Percentiles rank a stretch among this genome's conserved stretches.
Conservation (phyloP, 2,888 invertebrate genomes). For the Petrolisthes cinctipes region DNA sequence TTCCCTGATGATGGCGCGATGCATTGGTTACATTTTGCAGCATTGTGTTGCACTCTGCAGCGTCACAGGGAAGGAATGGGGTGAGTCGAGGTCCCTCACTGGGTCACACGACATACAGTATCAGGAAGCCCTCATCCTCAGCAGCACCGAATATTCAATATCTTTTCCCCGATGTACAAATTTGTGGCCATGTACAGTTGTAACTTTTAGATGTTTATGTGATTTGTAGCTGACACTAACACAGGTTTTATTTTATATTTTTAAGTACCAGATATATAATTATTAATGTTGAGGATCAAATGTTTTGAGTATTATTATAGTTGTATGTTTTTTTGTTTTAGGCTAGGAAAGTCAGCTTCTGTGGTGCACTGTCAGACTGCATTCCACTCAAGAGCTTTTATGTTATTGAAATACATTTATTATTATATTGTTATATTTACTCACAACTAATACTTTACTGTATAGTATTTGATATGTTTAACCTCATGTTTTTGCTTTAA, state of each 20-base stretch:
- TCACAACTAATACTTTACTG: conserved; percentile 58
- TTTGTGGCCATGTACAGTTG: conserved; percentile 61
- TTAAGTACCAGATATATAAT: conserved; percentile 13
- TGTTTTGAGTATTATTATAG: conserved; percentile 59
- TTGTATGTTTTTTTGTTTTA: conserved; percentile 34
- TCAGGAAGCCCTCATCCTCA: too few relatives aligned
- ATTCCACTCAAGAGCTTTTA: conserved; percentile 58
- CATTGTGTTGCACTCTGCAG: too few relatives aligned
- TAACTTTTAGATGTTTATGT: conserved; percentile 33
- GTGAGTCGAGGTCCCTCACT: too few relatives aligned
- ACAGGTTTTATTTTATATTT: conserved; percentile 18
- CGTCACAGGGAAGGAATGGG: too few relatives aligned
- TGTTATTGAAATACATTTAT: conserved; percentile 52
- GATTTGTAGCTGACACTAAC: conserved; percentile 14
- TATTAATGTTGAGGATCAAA: conserved; percentile 51
- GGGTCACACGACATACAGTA: too few relatives aligned
- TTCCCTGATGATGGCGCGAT: neutral
- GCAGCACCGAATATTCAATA: neutral
- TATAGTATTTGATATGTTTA: conserved; percentile 49
- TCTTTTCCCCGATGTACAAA: conserved; percentile 50
- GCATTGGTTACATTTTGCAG: too few relatives aligned
- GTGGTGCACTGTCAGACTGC: conserved; percentile 53
- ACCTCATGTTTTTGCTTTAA: conserved; percentile 57
- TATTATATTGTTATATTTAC: conserved; percentile 57
- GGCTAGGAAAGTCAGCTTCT: conserved; percentile 42